Base-by-base conservation (phyloP, 2,888 invertebrate species). In the Autographa pulchrina region DNA sequence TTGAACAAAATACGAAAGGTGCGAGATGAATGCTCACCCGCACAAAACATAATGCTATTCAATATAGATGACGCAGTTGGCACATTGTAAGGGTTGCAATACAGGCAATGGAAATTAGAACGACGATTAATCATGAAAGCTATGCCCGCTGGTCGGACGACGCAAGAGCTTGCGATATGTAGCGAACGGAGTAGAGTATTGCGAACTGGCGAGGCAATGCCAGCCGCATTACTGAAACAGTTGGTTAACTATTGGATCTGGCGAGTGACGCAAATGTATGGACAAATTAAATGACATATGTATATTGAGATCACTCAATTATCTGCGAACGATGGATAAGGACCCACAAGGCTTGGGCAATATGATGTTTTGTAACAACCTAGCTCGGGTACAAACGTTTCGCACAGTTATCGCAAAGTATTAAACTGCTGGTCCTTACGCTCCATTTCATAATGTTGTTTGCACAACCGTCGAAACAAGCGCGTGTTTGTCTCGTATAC, bases 121-220 rank as follows among this genome's bases (percentile, higher is more conserved):
- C 92, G 85, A 87, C 88, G 87, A 91, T 92, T 91, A 92, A 91
- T 92, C 91, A 92, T 88, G 90, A 91, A 92, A 93, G 92, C 90
- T 90, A 86, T 88, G 89, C 86, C 75, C 82, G 82, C 84, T 84
- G 83, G 83, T 83, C 85, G 89, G 85, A 76, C 89, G 90, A 90
- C 92, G 95, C 94, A 94, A 95, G 93, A 93, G 92, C 94, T 94
- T 94, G 95, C 94, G 91, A 94, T 94, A 93, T 92, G 92, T 93
- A 92, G 90, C 92, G 87, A 90, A 89, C 87, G 84, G 86, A 88
- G 88, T 91, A 89, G 85, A 88, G 88, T 91, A 90, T 93, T 93
- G 93, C 93, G 86, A 91, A 91, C 92, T 87, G 85, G 65, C 87
- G 88, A 87, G 87, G 90, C 90, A 90, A 90, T 87, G 86, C 85